phyloP scores from a whole-genome alignment of 37 sponge, comb jelly and placozoan species.

The Agelas oroides region DNA sequence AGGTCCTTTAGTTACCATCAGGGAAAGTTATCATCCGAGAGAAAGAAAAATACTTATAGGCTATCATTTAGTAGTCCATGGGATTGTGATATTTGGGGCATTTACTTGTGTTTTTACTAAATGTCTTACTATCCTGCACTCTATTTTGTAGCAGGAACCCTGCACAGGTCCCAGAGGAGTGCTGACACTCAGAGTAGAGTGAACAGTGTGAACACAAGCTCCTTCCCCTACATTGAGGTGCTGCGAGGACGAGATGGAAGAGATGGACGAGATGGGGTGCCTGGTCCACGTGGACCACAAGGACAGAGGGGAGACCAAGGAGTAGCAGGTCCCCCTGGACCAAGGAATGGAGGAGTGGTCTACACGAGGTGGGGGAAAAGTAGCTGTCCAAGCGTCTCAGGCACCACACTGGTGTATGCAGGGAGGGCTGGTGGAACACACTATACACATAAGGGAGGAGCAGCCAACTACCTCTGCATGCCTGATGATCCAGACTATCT shows the following conservation, averaged over 20 bases:
- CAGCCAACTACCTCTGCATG: slow-evolving; percentile 27
- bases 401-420: slow-evolving; percentile 17
- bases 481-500: slow-evolving; percentile 41
- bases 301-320: not conserved
- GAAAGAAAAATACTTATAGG: too few species aligned
- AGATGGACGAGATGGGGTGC: not conserved
- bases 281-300: not conserved
- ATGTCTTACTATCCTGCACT: too few species aligned
- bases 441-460: slow-evolving; percentile 23
- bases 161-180: too few species aligned
- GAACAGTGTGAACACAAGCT: too few species aligned
- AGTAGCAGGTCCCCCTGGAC: slow-evolving; percentile 20
- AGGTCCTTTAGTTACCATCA: too few species aligned
- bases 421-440: not conserved
- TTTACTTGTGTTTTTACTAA: not conserved
- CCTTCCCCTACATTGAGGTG: not conserved
- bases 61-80: too few species aligned
- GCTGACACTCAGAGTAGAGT: not conserved
- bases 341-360: slow-evolving; percentile 20
- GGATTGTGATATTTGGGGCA: too few species aligned
- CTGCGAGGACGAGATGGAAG: slow-evolving; percentile 3
- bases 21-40: too few species aligned
- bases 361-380: slow-evolving; percentile 36
- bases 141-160: too few species aligned
- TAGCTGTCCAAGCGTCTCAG: slow-evolving; percentile 7